Evolutionary conservation across 1,140 invertebrate genomes (phyloP).

Genomic region (Dysdera silvatica): DNA sequence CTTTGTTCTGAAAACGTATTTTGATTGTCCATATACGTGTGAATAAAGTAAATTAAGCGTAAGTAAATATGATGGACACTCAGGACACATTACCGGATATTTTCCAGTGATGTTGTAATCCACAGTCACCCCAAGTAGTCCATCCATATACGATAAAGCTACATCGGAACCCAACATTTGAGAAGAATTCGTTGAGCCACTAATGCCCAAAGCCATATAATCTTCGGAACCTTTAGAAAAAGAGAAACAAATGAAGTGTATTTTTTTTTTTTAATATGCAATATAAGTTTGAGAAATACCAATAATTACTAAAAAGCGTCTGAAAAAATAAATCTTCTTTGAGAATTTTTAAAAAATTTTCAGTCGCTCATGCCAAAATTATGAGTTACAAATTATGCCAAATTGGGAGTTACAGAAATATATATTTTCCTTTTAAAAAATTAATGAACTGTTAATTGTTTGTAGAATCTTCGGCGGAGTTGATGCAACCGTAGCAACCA

Average conservation of each 20-base stretch:
- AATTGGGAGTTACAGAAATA: too few species aligned
- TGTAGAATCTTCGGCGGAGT: too few species aligned
- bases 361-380: too few species aligned
- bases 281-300: not conserved
- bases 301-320: not conserved
- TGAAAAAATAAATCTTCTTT: not conserved
- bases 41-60: too few species aligned
- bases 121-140: slow-evolving; percentile 60
- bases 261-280: too few species aligned
- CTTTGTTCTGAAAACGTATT: slow-evolving; percentile 7
- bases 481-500: too few species aligned
- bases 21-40: not conserved
- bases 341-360: not conserved
- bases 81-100: slow-evolving; percentile 51
- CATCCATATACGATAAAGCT: slow-evolving; percentile 65
- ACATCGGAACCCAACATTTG: slow-evolving; percentile 68
- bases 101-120: slow-evolving; percentile 78
- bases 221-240: slow-evolving; percentile 56
- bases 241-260: not conserved
- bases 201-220: slow-evolving; percentile 79
- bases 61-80: not conserved
- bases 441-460: too few species aligned
- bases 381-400: too few species aligned
- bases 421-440: too few species aligned
- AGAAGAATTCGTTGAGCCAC: slow-evolving; percentile 56